Percentiles rank a stretch among this genome's conserved stretches.
These are phyloP conservation scores for Pyrocephalus nanus DNA, from an alignment of 2,797 vertebrate species.

Conservation along the genomic window DNA sequence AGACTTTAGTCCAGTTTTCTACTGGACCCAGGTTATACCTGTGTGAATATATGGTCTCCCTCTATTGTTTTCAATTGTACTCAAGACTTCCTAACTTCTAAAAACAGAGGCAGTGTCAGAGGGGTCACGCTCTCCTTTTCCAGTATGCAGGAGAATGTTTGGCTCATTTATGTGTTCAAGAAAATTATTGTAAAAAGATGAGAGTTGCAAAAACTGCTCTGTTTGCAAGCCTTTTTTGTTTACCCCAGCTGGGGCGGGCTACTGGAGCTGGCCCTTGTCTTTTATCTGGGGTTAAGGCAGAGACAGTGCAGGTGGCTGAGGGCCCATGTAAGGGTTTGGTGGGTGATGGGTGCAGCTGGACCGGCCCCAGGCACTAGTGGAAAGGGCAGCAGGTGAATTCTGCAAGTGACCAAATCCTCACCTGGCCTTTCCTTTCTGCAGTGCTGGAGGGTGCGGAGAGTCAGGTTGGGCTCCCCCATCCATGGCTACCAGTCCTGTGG, in stretches of 20 bases:
- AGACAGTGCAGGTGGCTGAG: neutral
- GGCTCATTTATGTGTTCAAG: neutral
- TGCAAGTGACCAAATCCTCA: neutral
- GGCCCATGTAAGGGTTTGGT: neutral
- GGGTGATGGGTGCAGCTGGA: neutral
- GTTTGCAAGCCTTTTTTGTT: neutral
- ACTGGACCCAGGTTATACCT: neutral
- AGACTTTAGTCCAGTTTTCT: neutral
- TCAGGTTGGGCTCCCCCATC: neutral
- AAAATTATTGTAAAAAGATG: neutral
- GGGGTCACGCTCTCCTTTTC: fast-evolving
- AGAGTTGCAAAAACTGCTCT: neutral
- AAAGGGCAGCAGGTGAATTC: neutral
- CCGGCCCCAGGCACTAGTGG: neutral
- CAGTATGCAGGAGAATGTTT: neutral
- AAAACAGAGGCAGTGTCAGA: neutral
- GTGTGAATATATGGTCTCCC: neutral
- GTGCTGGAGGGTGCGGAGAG: fast-evolving
- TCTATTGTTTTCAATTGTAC: neutral
- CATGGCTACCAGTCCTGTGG: neutral
- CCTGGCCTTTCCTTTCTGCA: neutral
- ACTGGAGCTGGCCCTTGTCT: neutral
- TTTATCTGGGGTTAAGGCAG: neutral
- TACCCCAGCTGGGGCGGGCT: no score
- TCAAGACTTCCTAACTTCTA: neutral